Base-by-base conservation (phyloP, 2,113 vertebrate species). In the Lophotis ruficrista region DNA sequence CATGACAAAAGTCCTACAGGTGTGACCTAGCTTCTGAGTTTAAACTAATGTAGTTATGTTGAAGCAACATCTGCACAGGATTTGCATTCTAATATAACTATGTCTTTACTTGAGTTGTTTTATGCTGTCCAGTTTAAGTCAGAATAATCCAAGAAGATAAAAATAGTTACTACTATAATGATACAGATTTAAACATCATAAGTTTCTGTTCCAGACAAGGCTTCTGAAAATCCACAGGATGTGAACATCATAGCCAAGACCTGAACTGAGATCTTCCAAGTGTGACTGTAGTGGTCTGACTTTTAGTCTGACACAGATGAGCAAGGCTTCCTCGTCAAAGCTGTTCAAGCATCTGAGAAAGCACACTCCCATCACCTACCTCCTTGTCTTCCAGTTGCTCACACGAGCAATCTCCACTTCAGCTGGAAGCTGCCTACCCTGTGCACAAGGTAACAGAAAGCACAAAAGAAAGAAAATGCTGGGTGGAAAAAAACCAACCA, bases 201-300 rank as follows among this genome's bases (percentile, higher is more conserved):
- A 64, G 24, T 56, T 85, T 76, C 45, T 64, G 16, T 68, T 84
- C 35, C 43, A 60, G 14, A 71, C 30, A 60, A 54, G 56, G 33
- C n/a, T 84, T 38, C 57, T 53, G 48, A 75, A 83, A 73, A 47
- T 9, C 12, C 6, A 6, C 30, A 62, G 21, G 7, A 17, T 19
- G 6, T 2, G 1, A 85, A 6, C 8, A 7, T n/a, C 22, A 64
- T 11, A 70, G 71, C 25, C 43, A 83, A 66, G 54, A 66, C 8
- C 27, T 22, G 23, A 30, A 77, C 53, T 20, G 28, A 70, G 35
- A 69, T 13, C 20, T 69, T 62, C 7, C 11, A 75, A 51, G 30
- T 10, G 15, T 0, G 2, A 33, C 22, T 33, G 25, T 6, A 57
- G 58, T 0, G 0, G 33, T 50, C 58, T 33, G 27, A 58, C 43